These are phyloP conservation scores for Tretioscincus oriximinensis DNA, from an alignment of 2,113 vertebrate genomes.

Conservation along the genomic window DNA sequence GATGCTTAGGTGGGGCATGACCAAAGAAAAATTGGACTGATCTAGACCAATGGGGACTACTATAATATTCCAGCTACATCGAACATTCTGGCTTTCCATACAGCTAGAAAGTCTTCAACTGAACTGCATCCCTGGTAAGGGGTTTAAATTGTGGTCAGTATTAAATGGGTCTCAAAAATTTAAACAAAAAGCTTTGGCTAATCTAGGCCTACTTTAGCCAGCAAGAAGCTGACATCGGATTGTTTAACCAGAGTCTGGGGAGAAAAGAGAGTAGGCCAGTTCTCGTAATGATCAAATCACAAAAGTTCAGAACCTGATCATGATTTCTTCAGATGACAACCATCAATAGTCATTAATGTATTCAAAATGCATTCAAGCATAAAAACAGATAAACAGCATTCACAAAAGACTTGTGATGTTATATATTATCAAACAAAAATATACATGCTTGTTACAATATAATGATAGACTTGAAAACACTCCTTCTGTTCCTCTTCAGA, in stretches of 20 bases:
- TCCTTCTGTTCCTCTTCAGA: no score
- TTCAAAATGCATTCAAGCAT: no score
- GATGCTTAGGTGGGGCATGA: no score
- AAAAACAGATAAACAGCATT: neutral
- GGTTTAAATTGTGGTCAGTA: neutral
- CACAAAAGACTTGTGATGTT: neutral
- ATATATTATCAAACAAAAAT: neutral
- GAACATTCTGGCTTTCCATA: no score
- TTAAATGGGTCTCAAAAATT: neutral
- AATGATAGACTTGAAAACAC: neutral
- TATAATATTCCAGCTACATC: no score
- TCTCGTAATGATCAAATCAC: conserved; percentile 30
- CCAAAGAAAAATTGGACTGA: no score
- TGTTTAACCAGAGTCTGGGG: neutral
- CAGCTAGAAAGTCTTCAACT: neutral
- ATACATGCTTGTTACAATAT: neutral
- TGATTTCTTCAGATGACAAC: conserved; percentile 26
- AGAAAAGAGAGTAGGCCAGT: conserved; percentile 29
- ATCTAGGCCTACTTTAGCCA: conserved; percentile 31
- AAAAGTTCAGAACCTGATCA: conserved; percentile 38
- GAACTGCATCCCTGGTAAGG: neutral
- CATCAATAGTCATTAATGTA: conserved; percentile 40
- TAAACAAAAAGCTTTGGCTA: conserved; percentile 22
- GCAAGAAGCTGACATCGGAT: conserved; percentile 15
- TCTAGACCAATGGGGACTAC: no score